phyloP scores from a whole-genome alignment of 2,113 vertebrate species.

The Toxostoma redivivum region DNA sequence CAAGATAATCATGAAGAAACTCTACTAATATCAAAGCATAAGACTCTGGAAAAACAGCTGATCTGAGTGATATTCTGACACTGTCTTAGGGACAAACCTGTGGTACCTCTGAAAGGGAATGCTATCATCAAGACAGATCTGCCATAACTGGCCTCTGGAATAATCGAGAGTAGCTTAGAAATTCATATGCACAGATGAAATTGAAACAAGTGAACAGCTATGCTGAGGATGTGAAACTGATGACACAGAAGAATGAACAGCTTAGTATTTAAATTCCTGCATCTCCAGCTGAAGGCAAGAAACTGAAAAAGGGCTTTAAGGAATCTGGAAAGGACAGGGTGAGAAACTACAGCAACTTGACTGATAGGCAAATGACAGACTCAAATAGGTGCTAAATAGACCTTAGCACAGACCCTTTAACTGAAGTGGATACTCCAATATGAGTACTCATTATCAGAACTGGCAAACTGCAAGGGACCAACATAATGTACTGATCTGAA shows the following conservation, averaged over 20 bases:
- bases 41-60: neutral
- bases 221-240: neutral
- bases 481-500: neutral
- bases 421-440: neutral
- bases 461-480: neutral
- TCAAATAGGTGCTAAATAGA: neutral
- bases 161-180: neutral
- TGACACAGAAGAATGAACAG: neutral
- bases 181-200: neutral
- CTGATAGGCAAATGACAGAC: neutral
- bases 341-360: neutral
- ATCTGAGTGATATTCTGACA: neutral
- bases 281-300: neutral
- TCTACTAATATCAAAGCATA: neutral
- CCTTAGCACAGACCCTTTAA: neutral
- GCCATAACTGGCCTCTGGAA: neutral
- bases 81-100: neutral
- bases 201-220: neutral
- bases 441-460: neutral
- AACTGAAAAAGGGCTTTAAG: neutral
- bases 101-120: neutral
- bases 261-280: neutral
- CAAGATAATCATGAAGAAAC: neutral
- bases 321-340: neutral
- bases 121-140: neutral